phyloP scores from a whole-genome alignment of 2,113 vertebrate species.

The Tachycineta bicolor region DNA sequence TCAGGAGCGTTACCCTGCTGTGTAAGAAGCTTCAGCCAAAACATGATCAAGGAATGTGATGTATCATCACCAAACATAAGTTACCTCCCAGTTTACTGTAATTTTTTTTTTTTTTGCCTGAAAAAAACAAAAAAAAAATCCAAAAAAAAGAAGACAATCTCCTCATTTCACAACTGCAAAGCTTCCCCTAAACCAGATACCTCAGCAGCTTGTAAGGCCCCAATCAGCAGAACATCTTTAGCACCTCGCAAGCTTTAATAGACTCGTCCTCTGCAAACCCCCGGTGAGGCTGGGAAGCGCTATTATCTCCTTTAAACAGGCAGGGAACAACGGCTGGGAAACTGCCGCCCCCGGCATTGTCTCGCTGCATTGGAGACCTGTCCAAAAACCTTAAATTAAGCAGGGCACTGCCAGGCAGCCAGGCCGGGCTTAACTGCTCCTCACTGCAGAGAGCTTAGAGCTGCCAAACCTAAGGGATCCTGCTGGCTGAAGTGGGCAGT shows the following conservation, averaged over 20 bases:
- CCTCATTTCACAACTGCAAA: not conserved
- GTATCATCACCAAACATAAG: not conserved
- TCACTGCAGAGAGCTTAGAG: not conserved
- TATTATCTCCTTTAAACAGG: conserved; percentile 53
- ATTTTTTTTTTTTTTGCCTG: not conserved
- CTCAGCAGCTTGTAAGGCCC: not conserved
- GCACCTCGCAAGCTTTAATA: conserved; percentile 27
- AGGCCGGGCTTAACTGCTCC: not conserved
- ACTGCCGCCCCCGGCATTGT: not conserved
- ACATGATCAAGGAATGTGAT: not conserved
- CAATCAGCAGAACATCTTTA: conserved; percentile 45
- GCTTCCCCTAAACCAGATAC: not conserved
- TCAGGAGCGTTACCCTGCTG: not conserved
- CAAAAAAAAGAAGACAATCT: not conserved
- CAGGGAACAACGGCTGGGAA: not conserved
- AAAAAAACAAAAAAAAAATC: not conserved
- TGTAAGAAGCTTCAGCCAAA: fast-evolving
- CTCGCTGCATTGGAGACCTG: not conserved
- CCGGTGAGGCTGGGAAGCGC: not conserved
- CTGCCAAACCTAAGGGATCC: not conserved
- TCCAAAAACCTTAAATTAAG: not conserved
- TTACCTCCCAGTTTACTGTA: not conserved
- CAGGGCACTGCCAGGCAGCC: not conserved
- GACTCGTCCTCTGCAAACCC: not conserved
- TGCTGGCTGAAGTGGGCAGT: not conserved